phyloP scores from a whole-genome alignment of 2,113 vertebrate genomes.

The Falcunculus frontatus region DNA sequence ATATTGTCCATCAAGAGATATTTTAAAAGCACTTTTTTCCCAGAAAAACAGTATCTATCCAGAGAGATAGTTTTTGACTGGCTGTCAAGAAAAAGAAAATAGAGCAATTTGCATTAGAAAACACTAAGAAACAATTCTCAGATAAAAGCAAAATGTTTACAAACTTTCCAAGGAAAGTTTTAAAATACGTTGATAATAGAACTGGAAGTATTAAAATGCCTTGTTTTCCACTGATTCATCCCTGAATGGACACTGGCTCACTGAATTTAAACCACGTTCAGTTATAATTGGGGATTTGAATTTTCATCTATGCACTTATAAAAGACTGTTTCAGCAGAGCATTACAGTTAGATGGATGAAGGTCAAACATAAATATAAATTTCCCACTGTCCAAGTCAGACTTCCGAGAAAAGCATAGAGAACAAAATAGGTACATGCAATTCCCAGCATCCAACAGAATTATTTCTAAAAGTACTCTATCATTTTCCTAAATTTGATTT shows the following conservation, averaged over 20 bases:
- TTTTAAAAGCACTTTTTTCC: background rate
- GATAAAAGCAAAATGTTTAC: background rate
- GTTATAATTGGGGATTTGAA: background rate
- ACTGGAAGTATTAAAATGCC: background rate
- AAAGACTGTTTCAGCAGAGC: background rate
- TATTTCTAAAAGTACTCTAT: background rate
- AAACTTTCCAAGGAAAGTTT: background rate
- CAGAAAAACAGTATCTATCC: background rate
- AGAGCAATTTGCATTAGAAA: background rate
- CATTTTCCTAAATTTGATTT: conserved; percentile 6
- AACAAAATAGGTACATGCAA: background rate
- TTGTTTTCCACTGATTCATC: background rate
- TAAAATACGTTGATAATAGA: background rate
- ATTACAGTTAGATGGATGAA: background rate
- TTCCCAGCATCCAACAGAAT: background rate
- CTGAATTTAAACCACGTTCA: background rate
- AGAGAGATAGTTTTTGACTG: background rate
- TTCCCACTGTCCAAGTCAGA: background rate
- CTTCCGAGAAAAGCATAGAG: background rate
- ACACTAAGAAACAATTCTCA: background rate
- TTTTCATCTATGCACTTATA: background rate
- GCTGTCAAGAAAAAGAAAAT: background rate
- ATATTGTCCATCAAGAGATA: background rate
- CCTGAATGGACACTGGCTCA: background rate
- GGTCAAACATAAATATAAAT: background rate